Conservation (phyloP, 2,797 vertebrate genomes). For the Anomalospiza imberbis region DNA sequence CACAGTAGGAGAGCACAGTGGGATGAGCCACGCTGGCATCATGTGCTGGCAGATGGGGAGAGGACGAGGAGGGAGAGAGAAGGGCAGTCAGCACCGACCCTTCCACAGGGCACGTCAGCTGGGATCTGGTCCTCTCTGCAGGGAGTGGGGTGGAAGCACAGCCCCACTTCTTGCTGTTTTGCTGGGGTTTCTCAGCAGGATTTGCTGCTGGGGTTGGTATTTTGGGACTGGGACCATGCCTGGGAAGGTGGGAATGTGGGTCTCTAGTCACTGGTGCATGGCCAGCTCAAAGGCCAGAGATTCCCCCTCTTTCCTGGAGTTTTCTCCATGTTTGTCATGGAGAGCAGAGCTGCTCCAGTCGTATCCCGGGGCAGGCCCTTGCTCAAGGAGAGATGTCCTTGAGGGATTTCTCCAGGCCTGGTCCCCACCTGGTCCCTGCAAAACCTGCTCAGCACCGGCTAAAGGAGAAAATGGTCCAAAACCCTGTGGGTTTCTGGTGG, state of each 20-base stretch:
- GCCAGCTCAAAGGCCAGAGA: not conserved
- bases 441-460: not conserved
- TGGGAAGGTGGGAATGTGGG: rapidly evolving
- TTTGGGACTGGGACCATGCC: not conserved
- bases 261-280: not conserved
- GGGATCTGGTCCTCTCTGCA: not conserved
- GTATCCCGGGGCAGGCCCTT: not conserved
- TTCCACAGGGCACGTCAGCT: rapidly evolving
- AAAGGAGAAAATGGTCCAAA: slow-evolving; percentile 44
- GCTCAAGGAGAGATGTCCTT: not conserved
- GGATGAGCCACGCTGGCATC: not conserved
- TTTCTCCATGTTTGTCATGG: rapidly evolving
- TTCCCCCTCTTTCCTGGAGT: not conserved
- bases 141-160: not conserved
- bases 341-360: not conserved
- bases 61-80: not conserved
- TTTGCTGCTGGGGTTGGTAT: not conserved
- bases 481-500: slow-evolving; percentile 59
- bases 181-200: not conserved
- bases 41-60: rapidly evolving
- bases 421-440: not conserved
- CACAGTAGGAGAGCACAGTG: rapidly evolving
- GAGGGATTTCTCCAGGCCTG: rapidly evolving
- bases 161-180: not conserved
- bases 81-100: rapidly evolving